Percentiles rank a stretch among this genome's conserved stretches.
These are phyloP conservation scores for Oxyura jamaicensis DNA, from an alignment of 2,113 vertebrate species.

Conservation along the genomic window DNA sequence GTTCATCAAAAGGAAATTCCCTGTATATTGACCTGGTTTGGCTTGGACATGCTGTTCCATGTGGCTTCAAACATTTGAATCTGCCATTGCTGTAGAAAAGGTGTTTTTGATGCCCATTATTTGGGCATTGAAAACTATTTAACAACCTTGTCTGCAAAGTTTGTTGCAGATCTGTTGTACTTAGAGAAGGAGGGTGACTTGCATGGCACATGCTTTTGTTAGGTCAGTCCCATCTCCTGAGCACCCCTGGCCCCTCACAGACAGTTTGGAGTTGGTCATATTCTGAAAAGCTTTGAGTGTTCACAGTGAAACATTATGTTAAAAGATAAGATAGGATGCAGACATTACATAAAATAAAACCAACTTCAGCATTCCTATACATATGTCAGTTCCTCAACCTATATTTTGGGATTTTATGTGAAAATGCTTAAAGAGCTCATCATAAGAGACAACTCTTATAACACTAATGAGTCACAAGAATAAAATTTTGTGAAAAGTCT, in stretches of 20 bases:
- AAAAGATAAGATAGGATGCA: background rate
- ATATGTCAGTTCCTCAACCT: background rate
- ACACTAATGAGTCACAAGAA: conserved; percentile 20
- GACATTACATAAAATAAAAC: background rate
- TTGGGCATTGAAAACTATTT: background rate
- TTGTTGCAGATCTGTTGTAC: background rate
- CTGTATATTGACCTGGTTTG: background rate
- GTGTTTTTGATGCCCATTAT: background rate
- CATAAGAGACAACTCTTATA: background rate
- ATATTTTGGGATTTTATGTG: background rate
- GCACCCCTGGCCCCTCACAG: background rate
- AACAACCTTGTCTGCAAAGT: background rate
- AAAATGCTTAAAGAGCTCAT: background rate
- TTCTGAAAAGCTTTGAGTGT: background rate
- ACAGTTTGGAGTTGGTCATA: background rate
- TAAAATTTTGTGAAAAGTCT: conserved; percentile 37
- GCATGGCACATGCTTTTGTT: background rate
- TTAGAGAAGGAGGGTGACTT: background rate
- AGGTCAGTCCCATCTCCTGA: background rate
- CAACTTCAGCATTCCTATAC: background rate
- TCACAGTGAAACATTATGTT: background rate
- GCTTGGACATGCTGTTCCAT: background rate
- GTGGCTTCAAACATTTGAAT: background rate
- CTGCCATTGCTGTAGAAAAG: background rate
- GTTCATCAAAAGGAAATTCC: background rate